Conservation (phyloP, 2,888 invertebrate species). For the Chrysotoxum bicinctum region DNA sequence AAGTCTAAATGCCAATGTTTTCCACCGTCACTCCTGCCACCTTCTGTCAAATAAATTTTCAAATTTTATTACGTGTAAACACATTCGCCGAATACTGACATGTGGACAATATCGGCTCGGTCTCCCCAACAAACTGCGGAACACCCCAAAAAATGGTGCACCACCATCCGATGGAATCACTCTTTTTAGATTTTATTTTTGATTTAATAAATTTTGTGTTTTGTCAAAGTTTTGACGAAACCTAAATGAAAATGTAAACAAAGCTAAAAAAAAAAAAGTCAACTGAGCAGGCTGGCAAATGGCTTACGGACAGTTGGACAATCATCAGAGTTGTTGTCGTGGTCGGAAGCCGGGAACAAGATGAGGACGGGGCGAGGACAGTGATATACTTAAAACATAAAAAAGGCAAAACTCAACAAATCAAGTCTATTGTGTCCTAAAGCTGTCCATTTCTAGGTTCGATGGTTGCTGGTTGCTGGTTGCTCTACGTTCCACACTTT, state of each 20-base stretch:
- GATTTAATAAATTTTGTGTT: constrained; percentile 48
- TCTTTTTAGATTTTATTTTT: neutral
- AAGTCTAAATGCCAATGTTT: neutral
- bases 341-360: neutral
- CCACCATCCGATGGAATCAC: neutral
- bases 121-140: neutral
- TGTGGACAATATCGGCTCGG: neutral
- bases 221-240: constrained; percentile 54
- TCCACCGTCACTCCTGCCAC: neutral
- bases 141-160: neutral
- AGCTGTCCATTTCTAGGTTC: constrained; percentile 20
- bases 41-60: constrained; percentile 76
- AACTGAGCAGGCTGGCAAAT: constrained; percentile 39
- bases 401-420: constrained; percentile 60
- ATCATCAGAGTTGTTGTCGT: neutral
- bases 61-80: constrained; percentile 78
- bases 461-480: neutral
- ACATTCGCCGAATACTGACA: no score
- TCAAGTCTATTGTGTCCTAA: constrained; percentile 32
- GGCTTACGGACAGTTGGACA: neutral
- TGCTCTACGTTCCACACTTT: constrained; percentile 25
- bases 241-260: constrained; percentile 37
- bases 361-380: neutral
- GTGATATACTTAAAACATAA: constrained; percentile 38
- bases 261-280: constrained; percentile 46